Evolutionary conservation across 1,140 invertebrate genomes (phyloP).

Genomic region (Heliconius melpomene): DNA sequence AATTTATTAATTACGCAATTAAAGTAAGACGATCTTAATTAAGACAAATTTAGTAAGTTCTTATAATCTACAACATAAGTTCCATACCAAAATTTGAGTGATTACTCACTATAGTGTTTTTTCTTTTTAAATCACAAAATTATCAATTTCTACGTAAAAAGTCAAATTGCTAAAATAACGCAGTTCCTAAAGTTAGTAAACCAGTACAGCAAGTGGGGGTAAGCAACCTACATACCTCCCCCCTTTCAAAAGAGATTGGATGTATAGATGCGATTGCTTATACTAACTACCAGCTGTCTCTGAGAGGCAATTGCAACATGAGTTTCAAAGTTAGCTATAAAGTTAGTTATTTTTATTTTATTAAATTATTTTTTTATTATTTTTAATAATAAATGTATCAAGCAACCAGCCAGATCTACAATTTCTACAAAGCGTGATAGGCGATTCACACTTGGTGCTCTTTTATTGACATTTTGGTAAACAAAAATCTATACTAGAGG

Average conservation of each 20-base stretch:
- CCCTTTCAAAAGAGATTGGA: slow-evolving; percentile 46
- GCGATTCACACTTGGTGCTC: too few species aligned
- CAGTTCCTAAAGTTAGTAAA: slow-evolving; percentile 25
- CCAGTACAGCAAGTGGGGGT: slow-evolving; percentile 47
- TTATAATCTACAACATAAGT: not conserved
- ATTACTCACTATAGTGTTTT: not conserved
- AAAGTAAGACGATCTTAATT: not conserved
- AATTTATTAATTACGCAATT: too few species aligned
- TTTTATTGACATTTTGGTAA: too few species aligned
- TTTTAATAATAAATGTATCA: too few species aligned
- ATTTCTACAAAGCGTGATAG: too few species aligned
- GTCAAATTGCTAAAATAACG: not conserved
- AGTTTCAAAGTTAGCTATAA: too few species aligned
- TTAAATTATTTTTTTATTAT: too few species aligned
- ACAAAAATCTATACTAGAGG: too few species aligned
- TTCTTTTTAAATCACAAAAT: not conserved
- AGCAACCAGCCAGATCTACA: too few species aligned
- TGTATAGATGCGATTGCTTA: slow-evolving; percentile 40
- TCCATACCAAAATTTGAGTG: not conserved
- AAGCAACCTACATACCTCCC: slow-evolving; percentile 66
- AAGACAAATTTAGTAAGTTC: not conserved
- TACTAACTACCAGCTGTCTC: slow-evolving; percentile 19
- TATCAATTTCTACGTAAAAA: not conserved
- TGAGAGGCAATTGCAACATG: not conserved
- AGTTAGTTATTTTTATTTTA: too few species aligned